Evolutionary conservation across 2,113 vertebrate genomes (phyloP).

Genomic region (Bufo gargarizans): DNA sequence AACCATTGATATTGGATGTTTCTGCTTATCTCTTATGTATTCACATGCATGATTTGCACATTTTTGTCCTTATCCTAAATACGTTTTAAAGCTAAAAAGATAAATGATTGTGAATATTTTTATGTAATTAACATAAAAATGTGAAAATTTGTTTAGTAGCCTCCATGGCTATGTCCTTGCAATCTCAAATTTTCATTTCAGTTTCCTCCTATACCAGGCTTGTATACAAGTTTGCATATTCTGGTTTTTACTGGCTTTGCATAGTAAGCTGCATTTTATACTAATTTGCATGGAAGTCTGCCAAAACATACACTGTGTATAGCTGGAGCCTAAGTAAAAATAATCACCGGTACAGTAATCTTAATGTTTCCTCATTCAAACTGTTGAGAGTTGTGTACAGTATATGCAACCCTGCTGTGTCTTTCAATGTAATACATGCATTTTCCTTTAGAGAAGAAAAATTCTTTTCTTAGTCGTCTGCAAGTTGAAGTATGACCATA

Average conservation of each 20-base stretch:
- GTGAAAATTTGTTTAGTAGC: too few species aligned
- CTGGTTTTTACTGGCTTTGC: neutral
- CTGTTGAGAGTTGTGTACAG: neutral
- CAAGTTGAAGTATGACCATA: neutral
- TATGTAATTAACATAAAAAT: too few species aligned
- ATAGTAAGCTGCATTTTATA: neutral
- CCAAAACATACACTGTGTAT: constrained; percentile 6
- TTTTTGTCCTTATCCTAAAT: too few species aligned
- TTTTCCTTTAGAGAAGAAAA: neutral
- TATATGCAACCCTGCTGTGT: neutral
- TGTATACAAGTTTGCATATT: neutral
- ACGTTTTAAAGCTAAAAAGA: too few species aligned
- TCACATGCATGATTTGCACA: too few species aligned
- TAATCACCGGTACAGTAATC: constrained; percentile 1
- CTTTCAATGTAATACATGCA: neutral
- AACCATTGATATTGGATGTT: too few species aligned
- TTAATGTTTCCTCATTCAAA: neutral
- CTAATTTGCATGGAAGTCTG: constrained; percentile 5
- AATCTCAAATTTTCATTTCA: neutral
- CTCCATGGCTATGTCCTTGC: too few species aligned
- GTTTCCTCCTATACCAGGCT: neutral
- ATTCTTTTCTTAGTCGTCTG: neutral
- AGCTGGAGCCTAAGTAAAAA: neutral
- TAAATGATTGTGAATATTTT: too few species aligned
- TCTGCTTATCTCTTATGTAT: too few species aligned